Conservation (phyloP, 2,888 invertebrate genomes). For the Slavum lentiscoides region DNA sequence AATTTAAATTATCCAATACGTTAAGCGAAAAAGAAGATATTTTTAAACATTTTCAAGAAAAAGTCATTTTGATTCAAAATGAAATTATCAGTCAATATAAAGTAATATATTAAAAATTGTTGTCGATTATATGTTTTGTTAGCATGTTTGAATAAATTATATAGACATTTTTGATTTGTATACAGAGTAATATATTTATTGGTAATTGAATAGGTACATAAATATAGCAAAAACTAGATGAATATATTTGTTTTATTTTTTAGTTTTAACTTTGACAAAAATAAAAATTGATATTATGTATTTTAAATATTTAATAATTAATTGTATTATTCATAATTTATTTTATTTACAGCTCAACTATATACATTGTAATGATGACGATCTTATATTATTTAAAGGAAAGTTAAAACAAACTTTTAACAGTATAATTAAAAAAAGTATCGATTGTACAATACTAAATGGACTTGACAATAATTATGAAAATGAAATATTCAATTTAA, state of each 20-base stretch:
- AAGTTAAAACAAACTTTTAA: background rate
- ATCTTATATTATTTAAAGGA: background rate
- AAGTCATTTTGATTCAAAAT: background rate
- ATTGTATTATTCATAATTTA: background rate
- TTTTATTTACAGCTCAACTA: slow-evolving; percentile 30
- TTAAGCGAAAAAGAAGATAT: background rate
- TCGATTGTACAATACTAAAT: background rate
- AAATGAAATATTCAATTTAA: background rate
- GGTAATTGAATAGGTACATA: too few relatives aligned
- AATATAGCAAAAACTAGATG: too few relatives aligned
- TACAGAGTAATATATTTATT: too few relatives aligned
- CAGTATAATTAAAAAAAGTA: background rate
- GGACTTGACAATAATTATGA: background rate
- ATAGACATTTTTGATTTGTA: too few relatives aligned
- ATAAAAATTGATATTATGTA: background rate
- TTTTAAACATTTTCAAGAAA: background rate
- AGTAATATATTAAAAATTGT: slow-evolving; percentile 20
- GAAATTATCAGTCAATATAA: slow-evolving; percentile 28
- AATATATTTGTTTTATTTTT: too few relatives aligned
- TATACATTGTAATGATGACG: background rate
- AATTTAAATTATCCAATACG: background rate
- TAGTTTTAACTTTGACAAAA: background rate
- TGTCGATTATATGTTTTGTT: background rate
- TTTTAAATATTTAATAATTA: background rate
- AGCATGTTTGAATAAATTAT: too few relatives aligned